Evolutionary conservation across 2,113 vertebrate genomes (phyloP).

Genomic region (Epinephelus lanceolatus): DNA sequence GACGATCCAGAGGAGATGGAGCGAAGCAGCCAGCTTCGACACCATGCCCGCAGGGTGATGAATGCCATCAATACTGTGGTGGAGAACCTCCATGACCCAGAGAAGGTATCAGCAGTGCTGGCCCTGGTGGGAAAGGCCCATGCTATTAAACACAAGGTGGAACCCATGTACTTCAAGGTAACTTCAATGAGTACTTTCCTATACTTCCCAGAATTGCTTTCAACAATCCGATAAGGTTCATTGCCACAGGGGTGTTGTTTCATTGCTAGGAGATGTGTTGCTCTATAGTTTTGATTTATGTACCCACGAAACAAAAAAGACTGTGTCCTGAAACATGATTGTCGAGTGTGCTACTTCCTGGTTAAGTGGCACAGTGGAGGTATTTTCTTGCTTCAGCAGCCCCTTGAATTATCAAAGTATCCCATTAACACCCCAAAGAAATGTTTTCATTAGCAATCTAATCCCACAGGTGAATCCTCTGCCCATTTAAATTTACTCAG

Average conservation of each 20-base stretch:
- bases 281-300: slow-evolving; percentile 1
- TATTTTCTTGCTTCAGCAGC: slow-evolving; percentile 31
- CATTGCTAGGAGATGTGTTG: neutral
- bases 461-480: slow-evolving; percentile 2
- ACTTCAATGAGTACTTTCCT: neutral
- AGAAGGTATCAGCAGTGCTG: slow-evolving; percentile 93
- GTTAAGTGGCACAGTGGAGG: neutral
- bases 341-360: neutral
- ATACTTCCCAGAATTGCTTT: slow-evolving; percentile 1
- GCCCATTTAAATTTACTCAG: neutral
- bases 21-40: slow-evolving; percentile 87
- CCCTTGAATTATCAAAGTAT: slow-evolving; percentile 22
- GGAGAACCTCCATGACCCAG: slow-evolving; percentile 93
- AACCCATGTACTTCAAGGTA: slow-evolving; percentile 98
- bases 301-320: neutral
- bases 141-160: slow-evolving; percentile 97
- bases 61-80: slow-evolving; percentile 89
- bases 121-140: slow-evolving; percentile 94
- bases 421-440: neutral
- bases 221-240: neutral
- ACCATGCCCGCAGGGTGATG: slow-evolving; percentile 92
- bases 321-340: slow-evolving; percentile 2
- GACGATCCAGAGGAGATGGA: slow-evolving; percentile 87
- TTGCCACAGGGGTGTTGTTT: neutral
- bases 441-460: slow-evolving; percentile 28